Percentiles rank a stretch among this genome's conserved stretches.
Conservation (phyloP, 1,140 invertebrate genomes). For the Sminthurinus signatus region DNA sequence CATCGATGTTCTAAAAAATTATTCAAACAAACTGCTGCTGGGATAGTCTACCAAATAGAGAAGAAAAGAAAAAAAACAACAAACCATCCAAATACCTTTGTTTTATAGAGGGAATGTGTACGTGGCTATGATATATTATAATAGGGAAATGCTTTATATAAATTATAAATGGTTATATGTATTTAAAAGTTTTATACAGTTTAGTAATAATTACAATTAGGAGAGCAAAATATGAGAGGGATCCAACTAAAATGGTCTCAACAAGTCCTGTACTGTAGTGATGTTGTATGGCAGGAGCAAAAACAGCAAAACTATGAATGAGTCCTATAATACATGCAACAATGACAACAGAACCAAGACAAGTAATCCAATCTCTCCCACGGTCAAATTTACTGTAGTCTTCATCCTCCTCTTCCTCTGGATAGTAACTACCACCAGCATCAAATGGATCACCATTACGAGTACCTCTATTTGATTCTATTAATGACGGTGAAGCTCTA, state of each 20-base stretch:
- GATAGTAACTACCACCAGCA: too few species aligned
- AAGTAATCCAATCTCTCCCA: slow-evolving; percentile 8
- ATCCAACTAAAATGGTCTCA: slow-evolving; percentile 10
- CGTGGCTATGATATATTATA: too few species aligned
- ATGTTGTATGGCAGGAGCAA: slow-evolving; percentile 4
- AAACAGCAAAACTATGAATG: slow-evolving; percentile 5
- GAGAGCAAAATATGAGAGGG: neutral
- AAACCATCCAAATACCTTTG: neutral
- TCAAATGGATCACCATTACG: neutral
- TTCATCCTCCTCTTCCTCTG: slow-evolving; percentile 8
- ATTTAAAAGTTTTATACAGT: too few species aligned
- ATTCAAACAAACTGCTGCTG: neutral
- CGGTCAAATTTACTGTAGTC: slow-evolving; percentile 11
- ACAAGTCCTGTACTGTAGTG: slow-evolving; percentile 12
- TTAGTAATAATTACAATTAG: slow-evolving; percentile 6
- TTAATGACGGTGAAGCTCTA: neutral
- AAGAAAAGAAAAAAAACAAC: too few species aligned
- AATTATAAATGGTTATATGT: too few species aligned
- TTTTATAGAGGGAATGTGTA: neutral
- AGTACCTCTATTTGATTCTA: neutral
- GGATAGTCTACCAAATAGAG: slow-evolving; percentile 2
- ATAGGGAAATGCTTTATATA: too few species aligned
- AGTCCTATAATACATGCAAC: slow-evolving; percentile 7
- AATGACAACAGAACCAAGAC: slow-evolving; percentile 3
- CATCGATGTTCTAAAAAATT: slow-evolving; percentile 13